Percentiles rank a stretch among this genome's conserved stretches.
Conservation (phyloP, 2,888 invertebrate genomes). For the Lissocephala sabroskyi region DNA sequence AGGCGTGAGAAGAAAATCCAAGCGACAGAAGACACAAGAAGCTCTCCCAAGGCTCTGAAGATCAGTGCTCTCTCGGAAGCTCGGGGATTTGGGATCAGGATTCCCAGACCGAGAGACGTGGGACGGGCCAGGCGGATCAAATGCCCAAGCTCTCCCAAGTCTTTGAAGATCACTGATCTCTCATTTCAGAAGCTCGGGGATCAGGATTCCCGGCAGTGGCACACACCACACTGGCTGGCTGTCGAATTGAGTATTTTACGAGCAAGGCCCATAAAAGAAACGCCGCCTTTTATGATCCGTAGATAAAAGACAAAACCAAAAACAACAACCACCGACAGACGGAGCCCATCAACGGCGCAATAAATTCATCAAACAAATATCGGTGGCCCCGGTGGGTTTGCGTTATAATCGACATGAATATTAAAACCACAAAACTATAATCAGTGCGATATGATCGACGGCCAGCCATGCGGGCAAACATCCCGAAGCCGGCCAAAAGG, state of each 20-base stretch:
- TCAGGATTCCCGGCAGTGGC: too few relatives aligned
- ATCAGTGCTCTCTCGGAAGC: too few relatives aligned
- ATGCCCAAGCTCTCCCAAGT: too few relatives aligned
- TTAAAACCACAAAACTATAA: conserved; percentile 62
- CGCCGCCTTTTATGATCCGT: conserved; percentile 21
- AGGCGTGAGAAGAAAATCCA: conserved; percentile 38
- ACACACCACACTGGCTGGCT: conserved; percentile 33
- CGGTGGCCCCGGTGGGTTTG: conserved; percentile 22
- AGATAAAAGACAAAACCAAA: conserved; percentile 4
- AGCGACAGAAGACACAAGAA: background rate
- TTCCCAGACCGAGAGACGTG: too few relatives aligned
- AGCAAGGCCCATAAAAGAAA: conserved; percentile 41
- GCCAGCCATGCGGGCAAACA: too few relatives aligned
- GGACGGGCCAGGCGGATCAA: too few relatives aligned
- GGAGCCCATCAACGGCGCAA: conserved; percentile 48
- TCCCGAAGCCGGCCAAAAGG: too few relatives aligned
- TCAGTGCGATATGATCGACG: conserved; percentile 58
- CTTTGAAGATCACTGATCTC: too few relatives aligned
- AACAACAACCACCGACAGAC: too few relatives aligned
- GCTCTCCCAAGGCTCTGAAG: too few relatives aligned
- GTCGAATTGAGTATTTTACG: conserved; percentile 52
- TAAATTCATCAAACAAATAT: conserved; percentile 63
- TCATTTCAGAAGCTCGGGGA: too few relatives aligned
- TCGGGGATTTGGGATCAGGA: too few relatives aligned
- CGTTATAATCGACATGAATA: conserved; percentile 54